These are phyloP conservation scores for Xiphias gladius DNA, from an alignment of 2,113 vertebrate species.

Conservation along the genomic window DNA sequence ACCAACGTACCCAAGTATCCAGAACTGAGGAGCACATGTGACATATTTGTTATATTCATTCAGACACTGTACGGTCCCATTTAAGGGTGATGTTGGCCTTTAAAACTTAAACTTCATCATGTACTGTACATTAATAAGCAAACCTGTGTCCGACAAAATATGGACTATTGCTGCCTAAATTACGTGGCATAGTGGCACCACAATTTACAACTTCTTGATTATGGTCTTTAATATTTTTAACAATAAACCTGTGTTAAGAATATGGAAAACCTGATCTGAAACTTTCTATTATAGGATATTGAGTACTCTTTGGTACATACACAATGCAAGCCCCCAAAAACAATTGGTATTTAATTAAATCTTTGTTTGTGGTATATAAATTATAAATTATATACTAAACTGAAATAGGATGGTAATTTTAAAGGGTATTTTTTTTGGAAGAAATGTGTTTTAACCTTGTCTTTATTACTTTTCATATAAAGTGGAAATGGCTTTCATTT, in stretches of 20 bases:
- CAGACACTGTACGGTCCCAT: neutral
- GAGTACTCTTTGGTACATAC: neutral
- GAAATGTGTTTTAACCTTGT: no score
- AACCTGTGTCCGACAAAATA: neutral
- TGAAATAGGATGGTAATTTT: no score
- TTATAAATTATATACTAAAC: no score
- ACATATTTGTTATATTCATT: neutral
- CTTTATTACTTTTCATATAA: no score
- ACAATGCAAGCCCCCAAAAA: neutral
- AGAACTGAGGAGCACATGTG: neutral
- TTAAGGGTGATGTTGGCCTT: neutral
- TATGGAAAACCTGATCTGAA: neutral
- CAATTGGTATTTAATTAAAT: no score
- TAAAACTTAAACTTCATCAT: neutral
- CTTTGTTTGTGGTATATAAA: no score
- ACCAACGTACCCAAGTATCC: neutral
- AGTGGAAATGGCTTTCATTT: no score
- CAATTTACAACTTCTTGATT: neutral
- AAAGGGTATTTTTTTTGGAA: no score
- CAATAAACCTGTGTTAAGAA: neutral
- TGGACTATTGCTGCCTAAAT: no score
- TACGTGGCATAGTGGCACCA: no score
- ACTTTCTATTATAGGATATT: neutral
- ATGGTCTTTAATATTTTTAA: neutral
- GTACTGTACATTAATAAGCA: neutral